Base-by-base conservation (phyloP, 2,113 vertebrate genomes). In the Xiphophorus hellerii region DNA sequence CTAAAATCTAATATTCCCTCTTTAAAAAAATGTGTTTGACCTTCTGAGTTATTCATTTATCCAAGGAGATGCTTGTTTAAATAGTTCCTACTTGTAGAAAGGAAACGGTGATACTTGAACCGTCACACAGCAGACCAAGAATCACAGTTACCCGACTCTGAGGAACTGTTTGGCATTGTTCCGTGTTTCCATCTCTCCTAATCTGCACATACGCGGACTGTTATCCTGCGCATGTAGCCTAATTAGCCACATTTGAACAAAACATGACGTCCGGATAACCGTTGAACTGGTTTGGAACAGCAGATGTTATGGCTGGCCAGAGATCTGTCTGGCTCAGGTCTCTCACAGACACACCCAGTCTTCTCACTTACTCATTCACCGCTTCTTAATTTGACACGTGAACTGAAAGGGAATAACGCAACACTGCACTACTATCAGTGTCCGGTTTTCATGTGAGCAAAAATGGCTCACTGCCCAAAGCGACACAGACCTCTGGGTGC, bases 311-410 rank as follows among this genome's bases (percentile, higher is more conserved):
- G 51, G 25, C 51, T n/a, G 51, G 51, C 69, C 67, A 22, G 78
- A 84, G 81, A 71, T 76, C 74, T 71, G 44, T 37, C 76, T 81
- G 81, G 81, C 84, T 69, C n/a, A 25, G 60, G 29, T 64, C 30
- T 30, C 63, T 83, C 33, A 2, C 48, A 6, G 25, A 58, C 51
- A 84, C 81, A 71, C 88, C 80, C 74, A 30, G 65, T 37, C 48
- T 48, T 4, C 70, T 31, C 13, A 20, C 22, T 58, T n/a, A 58
- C 51, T 48, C 44, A 48, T 48, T 48, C 44, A 17, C 44, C 17
- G 44, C 44, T 48, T 6, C 44, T 6, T 4, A 20, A 5, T 7
- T 48, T 48, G 14, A 48, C 44, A 48, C 14, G 17, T 48, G 44
- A 1, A 17, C 4, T 20, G 44, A 4, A 48, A 48, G 5, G 17